Evolutionary conservation across 2,888 invertebrate species (phyloP).

Genomic region (Onthophagus sagittarius): DNA sequence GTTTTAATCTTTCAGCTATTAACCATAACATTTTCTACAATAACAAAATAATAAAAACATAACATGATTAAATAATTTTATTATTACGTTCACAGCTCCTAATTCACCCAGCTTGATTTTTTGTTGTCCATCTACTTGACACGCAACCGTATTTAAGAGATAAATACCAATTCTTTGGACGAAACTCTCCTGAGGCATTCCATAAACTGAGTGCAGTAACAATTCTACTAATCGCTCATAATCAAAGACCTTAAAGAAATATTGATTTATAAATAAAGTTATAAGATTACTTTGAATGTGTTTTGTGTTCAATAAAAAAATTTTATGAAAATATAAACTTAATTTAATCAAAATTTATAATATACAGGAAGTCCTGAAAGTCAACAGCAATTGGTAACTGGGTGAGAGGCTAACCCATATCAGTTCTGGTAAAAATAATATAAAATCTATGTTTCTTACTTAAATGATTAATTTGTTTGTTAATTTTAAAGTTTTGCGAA

Average conservation of each 20-base stretch:
- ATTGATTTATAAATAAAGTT: too few relatives aligned
- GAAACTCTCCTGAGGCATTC: slow-evolving; percentile 82
- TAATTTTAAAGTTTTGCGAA: too few relatives aligned
- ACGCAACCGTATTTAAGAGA: slow-evolving; percentile 90
- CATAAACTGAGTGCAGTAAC: slow-evolving; percentile 75
- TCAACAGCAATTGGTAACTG: too few relatives aligned
- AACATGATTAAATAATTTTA: not conserved
- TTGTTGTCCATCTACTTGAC: slow-evolving; percentile 91
- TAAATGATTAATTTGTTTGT: too few relatives aligned
- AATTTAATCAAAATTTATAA: too few relatives aligned
- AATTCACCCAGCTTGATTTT: slow-evolving; percentile 87
- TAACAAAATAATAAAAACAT: slow-evolving; percentile 17
- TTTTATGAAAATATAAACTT: too few relatives aligned
- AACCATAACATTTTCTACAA: slow-evolving; percentile 80
- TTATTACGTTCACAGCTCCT: slow-evolving; percentile 74
- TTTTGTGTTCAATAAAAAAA: too few relatives aligned
- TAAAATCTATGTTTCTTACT: too few relatives aligned
- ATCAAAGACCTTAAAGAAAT: slow-evolving; percentile 69
- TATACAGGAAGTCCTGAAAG: too few relatives aligned
- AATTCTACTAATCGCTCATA: slow-evolving; percentile 83
- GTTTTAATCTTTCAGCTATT: slow-evolving; percentile 75
- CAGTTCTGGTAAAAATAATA: too few relatives aligned
- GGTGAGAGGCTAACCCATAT: too few relatives aligned
- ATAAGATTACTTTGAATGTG: too few relatives aligned
- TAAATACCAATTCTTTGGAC: slow-evolving; percentile 94